A percentile compares a stretch with the other conserved stretches of the same genome.
phyloP scores from a whole-genome alignment of 2,113 vertebrate species.

The Phylloscopus trochilus region DNA sequence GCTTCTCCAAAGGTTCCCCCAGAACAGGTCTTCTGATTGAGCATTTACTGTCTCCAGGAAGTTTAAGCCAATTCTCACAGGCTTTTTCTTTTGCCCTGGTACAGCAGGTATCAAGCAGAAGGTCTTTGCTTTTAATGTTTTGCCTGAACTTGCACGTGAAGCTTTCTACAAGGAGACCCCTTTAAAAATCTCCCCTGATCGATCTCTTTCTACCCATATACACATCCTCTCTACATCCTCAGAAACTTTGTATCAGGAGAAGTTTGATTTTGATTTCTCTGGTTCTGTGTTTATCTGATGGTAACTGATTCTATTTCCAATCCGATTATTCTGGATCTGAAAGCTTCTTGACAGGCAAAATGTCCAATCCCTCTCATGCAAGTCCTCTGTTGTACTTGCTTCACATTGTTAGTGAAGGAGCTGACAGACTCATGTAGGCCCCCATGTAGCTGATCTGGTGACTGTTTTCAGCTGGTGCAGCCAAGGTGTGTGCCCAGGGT shows the following conservation, averaged over 20 bases:
- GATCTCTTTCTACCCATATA: neutral
- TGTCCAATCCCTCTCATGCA: neutral
- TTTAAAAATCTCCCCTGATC: neutral
- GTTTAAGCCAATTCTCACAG: neutral
- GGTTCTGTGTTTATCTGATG: neutral
- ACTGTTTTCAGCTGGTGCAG: neutral
- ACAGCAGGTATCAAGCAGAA: conserved; percentile 9
- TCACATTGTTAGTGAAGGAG: neutral
- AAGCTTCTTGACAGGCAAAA: neutral
- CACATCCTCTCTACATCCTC: neutral
- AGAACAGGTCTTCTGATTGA: neutral
- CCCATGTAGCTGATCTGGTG: neutral
- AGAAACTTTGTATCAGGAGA: neutral
- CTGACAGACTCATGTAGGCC: neutral
- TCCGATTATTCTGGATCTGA: neutral
- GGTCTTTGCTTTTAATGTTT: neutral
- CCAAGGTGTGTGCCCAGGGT: neutral
- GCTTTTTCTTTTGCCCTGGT: neutral
- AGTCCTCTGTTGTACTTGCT: neutral
- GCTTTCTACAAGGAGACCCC: neutral
- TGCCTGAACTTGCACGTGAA: neutral
- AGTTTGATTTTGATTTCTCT: neutral
- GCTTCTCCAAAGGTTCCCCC: neutral
- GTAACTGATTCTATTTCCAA: neutral
- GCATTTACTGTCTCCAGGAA: conserved; percentile 16